Evolutionary conservation across 2,113 vertebrate species (phyloP).

Genomic region (Aythya baeri): DNA sequence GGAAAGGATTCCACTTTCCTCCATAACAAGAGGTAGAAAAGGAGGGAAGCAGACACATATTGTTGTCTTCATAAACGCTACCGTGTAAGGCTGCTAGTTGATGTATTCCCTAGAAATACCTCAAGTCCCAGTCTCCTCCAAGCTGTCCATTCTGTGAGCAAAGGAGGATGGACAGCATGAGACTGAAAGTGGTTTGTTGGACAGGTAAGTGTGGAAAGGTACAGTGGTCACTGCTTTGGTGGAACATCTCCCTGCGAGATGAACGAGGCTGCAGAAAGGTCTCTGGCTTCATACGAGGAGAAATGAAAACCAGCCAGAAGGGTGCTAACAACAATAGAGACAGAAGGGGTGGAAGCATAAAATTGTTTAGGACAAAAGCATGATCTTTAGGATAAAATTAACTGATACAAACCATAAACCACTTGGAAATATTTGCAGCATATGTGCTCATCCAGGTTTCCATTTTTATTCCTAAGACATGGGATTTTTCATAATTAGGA

Average conservation of each 20-base stretch:
- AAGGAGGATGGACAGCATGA: neutral
- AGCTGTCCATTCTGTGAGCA: neutral
- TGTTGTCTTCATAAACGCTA: too few species aligned
- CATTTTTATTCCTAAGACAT: neutral
- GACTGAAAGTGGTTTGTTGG: neutral
- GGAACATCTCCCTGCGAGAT: neutral
- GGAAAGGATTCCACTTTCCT: neutral
- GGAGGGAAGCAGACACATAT: neutral
- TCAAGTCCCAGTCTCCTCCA: neutral
- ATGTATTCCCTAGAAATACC: neutral
- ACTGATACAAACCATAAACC: neutral
- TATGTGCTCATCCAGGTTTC: neutral
- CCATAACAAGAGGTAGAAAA: rapidly evolving
- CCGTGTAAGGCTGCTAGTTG: neutral
- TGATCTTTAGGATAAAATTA: too few species aligned
- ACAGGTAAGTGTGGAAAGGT: neutral
- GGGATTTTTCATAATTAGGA: neutral
- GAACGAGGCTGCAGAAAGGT: neutral
- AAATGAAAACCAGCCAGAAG: neutral
- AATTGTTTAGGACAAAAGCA: neutral
- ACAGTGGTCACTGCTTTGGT: neutral
- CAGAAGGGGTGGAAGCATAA: neutral
- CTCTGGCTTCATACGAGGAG: neutral
- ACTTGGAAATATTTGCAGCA: neutral
- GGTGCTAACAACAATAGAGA: neutral